Evolutionary conservation across 2,113 vertebrate species (phyloP).

Genomic region (Oxyura jamaicensis): DNA sequence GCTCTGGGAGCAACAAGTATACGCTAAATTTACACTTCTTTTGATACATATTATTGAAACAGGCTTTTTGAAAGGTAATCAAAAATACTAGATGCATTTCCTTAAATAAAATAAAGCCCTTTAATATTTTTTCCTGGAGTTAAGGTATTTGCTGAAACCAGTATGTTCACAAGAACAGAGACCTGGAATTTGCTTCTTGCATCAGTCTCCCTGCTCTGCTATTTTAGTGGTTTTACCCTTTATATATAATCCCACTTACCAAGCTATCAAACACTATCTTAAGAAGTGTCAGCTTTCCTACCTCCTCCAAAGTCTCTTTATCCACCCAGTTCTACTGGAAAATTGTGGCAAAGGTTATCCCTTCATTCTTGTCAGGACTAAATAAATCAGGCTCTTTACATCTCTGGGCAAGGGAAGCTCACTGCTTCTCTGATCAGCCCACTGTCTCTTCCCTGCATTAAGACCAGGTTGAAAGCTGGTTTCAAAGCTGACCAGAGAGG

Average conservation of each 20-base stretch:
- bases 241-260: constrained; percentile 19
- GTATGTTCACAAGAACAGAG: constrained; percentile 6
- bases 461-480: neutral
- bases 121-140: neutral
- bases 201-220: neutral
- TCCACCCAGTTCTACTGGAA: neutral
- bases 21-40: neutral
- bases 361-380: neutral
- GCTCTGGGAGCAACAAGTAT: neutral
- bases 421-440: neutral
- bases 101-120: neutral
- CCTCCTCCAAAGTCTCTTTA: constrained; percentile 15
- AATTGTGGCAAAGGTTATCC: neutral
- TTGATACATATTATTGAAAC: neutral
- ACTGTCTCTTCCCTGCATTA: neutral
- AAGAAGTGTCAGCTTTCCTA: constrained; percentile 26
- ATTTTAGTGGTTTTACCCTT: constrained; percentile 39
- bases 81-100: neutral
- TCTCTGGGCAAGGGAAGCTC: neutral
- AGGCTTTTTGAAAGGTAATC: neutral
- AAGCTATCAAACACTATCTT: neutral
- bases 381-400: neutral
- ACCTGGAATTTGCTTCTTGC: neutral
- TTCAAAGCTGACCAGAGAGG: neutral
- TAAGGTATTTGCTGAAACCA: neutral